Conservation (phyloP, 2,797 vertebrate species). For the Rachycentron canadum region DNA sequence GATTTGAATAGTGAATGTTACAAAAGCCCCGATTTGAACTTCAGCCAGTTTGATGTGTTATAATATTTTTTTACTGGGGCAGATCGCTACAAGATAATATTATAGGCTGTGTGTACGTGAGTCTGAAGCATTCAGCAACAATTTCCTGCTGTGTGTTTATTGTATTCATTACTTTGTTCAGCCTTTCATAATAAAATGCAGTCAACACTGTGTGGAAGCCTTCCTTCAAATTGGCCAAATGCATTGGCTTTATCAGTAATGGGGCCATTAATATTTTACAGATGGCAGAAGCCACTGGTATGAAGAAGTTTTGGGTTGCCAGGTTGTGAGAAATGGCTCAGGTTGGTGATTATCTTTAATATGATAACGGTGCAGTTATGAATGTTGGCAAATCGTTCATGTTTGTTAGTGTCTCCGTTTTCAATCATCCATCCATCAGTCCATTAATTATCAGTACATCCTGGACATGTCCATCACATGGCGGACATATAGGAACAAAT, state of each 20-base stretch:
- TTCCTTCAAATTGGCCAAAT: not conserved
- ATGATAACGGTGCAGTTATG: not conserved
- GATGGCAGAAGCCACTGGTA: not conserved
- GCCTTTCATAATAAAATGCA: not conserved
- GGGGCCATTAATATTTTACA: not conserved
- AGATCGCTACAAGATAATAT: not conserved
- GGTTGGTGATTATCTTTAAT: not conserved
- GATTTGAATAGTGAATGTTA: not conserved
- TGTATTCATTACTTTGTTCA: too few relatives aligned
- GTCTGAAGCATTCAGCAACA: not conserved
- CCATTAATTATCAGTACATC: too few relatives aligned
- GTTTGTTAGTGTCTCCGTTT: not conserved
- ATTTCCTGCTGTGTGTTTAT: too few relatives aligned
- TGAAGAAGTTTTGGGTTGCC: not conserved
- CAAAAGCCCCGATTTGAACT: not conserved
- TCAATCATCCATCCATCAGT: not conserved
- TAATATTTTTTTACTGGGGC: not conserved
- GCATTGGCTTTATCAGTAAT: not conserved
- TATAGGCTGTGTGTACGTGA: not conserved
- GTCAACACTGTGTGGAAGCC: not conserved
- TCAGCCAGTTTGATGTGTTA: not conserved
- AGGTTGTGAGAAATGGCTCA: not conserved
- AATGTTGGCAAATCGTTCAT: not conserved
- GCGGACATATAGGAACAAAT: too few relatives aligned
- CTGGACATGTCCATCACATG: too few relatives aligned